A percentile compares a stretch with the other conserved stretches of the same genome.
Conservation (phyloP, 2,797 vertebrate genomes). For the Melanotaenia boesemani region DNA sequence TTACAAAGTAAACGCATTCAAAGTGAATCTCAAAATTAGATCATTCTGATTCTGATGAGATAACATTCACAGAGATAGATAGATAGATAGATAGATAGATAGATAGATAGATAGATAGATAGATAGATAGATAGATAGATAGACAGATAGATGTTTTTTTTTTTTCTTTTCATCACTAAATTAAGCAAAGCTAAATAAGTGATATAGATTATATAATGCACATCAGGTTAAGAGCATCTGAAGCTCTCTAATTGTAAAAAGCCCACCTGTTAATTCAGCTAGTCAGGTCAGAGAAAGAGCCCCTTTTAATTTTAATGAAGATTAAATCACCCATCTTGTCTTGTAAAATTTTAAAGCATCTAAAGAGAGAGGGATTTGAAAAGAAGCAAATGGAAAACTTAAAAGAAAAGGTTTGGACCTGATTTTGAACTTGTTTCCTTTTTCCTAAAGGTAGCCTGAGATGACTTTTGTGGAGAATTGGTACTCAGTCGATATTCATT, state of each 20-base stretch:
- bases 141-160: too few relatives aligned
- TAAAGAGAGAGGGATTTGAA: constrained; percentile 61
- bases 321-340: constrained; percentile 83
- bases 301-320: constrained; percentile 83
- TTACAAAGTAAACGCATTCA: too few relatives aligned
- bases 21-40: too few relatives aligned
- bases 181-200: constrained; percentile 59
- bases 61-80: neutral
- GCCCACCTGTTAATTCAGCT: constrained; percentile 73
- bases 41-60: too few relatives aligned
- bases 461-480: neutral
- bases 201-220: constrained; percentile 65
- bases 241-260: constrained; percentile 67
- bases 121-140: too few relatives aligned
- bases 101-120: too few relatives aligned
- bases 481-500: neutral
- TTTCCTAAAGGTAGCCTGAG: neutral
- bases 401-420: constrained; percentile 13
- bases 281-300: constrained; percentile 58
- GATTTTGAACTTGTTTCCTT: neutral
- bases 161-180: neutral
- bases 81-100: neutral
- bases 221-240: constrained; percentile 68
- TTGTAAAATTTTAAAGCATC: constrained; percentile 78
- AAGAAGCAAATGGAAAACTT: constrained; percentile 66